Conservation (phyloP, 2,113 vertebrate species). For the Ptilonorhynchus violaceus region DNA sequence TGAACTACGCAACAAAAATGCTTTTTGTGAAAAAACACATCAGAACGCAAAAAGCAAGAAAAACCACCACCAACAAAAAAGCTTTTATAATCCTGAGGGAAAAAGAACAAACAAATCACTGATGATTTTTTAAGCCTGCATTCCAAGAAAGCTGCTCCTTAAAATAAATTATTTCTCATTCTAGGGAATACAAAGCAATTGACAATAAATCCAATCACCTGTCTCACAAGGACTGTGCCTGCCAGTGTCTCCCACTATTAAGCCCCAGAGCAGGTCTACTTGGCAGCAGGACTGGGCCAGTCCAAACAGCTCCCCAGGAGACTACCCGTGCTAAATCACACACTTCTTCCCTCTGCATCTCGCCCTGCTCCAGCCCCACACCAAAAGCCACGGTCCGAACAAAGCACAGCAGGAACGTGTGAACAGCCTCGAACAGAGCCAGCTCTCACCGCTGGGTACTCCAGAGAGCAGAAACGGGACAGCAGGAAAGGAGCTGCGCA, state of each 20-base stretch:
- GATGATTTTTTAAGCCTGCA: background rate
- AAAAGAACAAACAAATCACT: background rate
- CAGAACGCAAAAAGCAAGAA: background rate
- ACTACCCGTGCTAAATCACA: background rate
- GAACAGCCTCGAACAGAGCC: background rate
- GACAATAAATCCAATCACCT: background rate
- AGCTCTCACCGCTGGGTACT: background rate
- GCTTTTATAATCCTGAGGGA: background rate
- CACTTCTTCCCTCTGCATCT: background rate
- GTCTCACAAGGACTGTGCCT: background rate
- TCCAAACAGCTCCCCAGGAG: background rate
- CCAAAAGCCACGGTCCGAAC: background rate
- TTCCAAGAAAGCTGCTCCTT: background rate
- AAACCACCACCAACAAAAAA: background rate
- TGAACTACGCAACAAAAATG: background rate
- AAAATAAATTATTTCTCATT: conserved; percentile 5
- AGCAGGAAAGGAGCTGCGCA: background rate
- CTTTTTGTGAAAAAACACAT: background rate
- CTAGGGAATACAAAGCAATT: background rate
- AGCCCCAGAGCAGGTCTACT: background rate
- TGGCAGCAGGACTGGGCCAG: background rate
- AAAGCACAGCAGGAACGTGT: background rate
- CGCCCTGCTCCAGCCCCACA: rapidly evolving
- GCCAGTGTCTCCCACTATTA: background rate
- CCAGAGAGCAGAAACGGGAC: background rate